Evolutionary conservation across 2,888 invertebrate species (phyloP).

Genomic region (Cyclophora punctaria): DNA sequence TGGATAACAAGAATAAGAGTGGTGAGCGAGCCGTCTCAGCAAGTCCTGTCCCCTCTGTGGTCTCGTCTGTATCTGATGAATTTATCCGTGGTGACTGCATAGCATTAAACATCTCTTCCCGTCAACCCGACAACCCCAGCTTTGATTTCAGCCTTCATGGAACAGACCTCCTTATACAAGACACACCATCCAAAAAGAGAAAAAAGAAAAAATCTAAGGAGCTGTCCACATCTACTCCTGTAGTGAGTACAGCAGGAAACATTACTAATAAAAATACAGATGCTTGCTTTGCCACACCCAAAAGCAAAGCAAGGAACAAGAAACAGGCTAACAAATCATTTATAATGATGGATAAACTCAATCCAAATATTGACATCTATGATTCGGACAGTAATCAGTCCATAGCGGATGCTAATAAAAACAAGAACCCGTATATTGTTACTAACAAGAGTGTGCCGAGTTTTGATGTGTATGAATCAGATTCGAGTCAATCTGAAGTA

Average conservation of each 20-base stretch:
- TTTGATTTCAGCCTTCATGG: slow-evolving; percentile 71
- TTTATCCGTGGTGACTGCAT: slow-evolving; percentile 68
- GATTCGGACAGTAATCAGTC: slow-evolving; percentile 75
- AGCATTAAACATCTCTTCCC: slow-evolving; percentile 65
- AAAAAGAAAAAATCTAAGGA: slow-evolving; percentile 60
- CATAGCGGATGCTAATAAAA: slow-evolving; percentile 36
- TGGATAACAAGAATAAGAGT: slow-evolving; percentile 25
- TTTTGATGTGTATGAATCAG: slow-evolving; percentile 74
- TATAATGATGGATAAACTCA: slow-evolving; percentile 47
- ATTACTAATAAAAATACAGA: slow-evolving; percentile 23
- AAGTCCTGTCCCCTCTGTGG: slow-evolving; percentile 65
- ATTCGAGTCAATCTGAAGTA: slow-evolving; percentile 58
- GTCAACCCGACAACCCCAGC: slow-evolving; percentile 45
- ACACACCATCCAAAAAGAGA: slow-evolving; percentile 53
- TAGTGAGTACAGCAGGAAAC: slow-evolving; percentile 20
- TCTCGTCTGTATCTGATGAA: slow-evolving; percentile 68
- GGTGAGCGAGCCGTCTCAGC: slow-evolving; percentile 44
- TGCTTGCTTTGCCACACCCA: slow-evolving; percentile 65
- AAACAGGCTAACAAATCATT: slow-evolving; percentile 53
- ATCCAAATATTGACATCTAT: slow-evolving; percentile 70
- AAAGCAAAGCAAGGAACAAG: slow-evolving; percentile 63
- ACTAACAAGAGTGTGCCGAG: slow-evolving; percentile 55
- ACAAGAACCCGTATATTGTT: slow-evolving; percentile 41
- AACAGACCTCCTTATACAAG: slow-evolving; percentile 52
- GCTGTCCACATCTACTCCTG: slow-evolving; percentile 41